Conservation (phyloP, 2,797 vertebrate genomes). For the Percopsis omiscomaycus region DNA sequence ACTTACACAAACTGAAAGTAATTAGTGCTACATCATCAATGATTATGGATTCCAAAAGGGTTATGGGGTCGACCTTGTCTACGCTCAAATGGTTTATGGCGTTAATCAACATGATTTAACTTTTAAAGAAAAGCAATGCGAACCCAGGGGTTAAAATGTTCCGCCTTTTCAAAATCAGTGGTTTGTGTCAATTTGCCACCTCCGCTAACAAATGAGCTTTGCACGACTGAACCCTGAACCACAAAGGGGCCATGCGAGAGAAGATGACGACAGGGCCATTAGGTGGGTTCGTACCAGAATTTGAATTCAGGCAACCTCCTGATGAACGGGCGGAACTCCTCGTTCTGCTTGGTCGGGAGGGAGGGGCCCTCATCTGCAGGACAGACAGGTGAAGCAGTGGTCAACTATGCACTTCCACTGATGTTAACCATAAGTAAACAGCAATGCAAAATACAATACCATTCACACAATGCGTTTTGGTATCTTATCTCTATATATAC, state of each 20-base stretch:
- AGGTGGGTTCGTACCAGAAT: conserved; percentile 88
- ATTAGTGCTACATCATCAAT: too few relatives aligned
- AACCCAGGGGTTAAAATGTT: background rate
- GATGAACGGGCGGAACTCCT: conserved; percentile 98
- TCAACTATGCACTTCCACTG: background rate
- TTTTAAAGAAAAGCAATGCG: background rate
- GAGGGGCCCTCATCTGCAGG: conserved; percentile 91
- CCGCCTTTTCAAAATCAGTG: background rate
- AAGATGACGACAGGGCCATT: background rate
- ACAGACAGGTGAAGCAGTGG: conserved; percentile 2
- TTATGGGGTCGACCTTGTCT: too few relatives aligned
- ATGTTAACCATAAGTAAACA: background rate
- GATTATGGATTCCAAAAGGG: too few relatives aligned
- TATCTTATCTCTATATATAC: background rate
- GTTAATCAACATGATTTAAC: background rate
- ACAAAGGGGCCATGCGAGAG: conserved; percentile 19
- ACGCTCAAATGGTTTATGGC: too few relatives aligned
- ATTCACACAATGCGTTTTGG: background rate
- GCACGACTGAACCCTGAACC: conserved; percentile 15
- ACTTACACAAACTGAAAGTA: too few relatives aligned
- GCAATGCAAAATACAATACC: background rate
- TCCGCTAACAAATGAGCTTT: conserved; percentile 25
- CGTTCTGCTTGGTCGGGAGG: conserved; percentile 96
- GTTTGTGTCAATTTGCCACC: conserved; percentile 14
- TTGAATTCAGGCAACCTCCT: conserved; percentile 98